phyloP scores from a whole-genome alignment of 2,113 vertebrate species.

The Centropus unirufus region DNA sequence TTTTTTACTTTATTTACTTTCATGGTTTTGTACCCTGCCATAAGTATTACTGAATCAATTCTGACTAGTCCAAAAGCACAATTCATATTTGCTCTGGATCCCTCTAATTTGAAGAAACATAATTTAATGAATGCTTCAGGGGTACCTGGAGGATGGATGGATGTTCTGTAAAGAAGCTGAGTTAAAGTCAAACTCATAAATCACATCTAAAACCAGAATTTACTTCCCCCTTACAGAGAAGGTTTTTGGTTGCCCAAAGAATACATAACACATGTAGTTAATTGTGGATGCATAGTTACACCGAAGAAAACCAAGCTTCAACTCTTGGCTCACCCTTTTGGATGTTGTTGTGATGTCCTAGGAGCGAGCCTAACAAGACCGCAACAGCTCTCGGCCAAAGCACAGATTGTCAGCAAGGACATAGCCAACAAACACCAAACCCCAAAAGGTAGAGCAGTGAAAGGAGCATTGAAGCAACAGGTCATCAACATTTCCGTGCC shows the following conservation, averaged over 20 bases:
- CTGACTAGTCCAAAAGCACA: neutral
- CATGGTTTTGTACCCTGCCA: neutral
- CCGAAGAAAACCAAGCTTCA: neutral
- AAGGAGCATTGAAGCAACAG: neutral
- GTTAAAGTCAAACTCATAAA: neutral
- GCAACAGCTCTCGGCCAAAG: neutral
- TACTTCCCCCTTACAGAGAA: neutral
- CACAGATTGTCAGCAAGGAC: neutral
- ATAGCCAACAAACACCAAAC: neutral
- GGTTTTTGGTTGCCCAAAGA: neutral
- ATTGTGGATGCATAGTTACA: neutral
- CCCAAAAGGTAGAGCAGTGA: too few relatives aligned
- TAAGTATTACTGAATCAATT: neutral
- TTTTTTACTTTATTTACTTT: neutral
- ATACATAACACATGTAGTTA: neutral
- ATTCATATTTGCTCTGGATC: neutral
- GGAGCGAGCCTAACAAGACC: accelerated
- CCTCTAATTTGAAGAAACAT: neutral
- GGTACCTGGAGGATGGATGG: neutral
- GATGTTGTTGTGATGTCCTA: too few relatives aligned
- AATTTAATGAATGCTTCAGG: neutral
- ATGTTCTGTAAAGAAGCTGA: neutral
- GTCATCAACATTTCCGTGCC: neutral
- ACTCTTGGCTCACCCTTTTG: neutral
- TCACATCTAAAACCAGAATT: neutral